These are phyloP conservation scores for Meles meles DNA, from an alignment of 2,113 vertebrate genomes.

Conservation along the genomic window DNA sequence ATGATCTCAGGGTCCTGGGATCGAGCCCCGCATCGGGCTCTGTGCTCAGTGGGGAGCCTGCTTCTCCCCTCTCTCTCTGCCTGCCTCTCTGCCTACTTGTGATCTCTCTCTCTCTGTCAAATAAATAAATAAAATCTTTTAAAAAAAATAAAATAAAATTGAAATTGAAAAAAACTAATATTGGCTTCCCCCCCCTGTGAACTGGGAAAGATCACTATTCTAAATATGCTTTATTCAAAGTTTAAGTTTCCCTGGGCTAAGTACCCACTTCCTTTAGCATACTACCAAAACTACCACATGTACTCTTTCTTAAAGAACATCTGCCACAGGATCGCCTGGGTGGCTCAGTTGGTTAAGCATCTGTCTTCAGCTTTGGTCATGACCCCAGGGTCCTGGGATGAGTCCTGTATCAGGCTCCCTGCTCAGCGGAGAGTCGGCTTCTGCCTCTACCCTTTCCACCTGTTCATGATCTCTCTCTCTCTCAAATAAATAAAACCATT, in stretches of 20 bases:
- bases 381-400: not conserved
- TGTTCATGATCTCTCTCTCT: no score
- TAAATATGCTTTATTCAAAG: constrained; percentile 5
- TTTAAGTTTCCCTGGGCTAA: not conserved
- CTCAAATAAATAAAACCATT: no score
- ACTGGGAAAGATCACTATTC: not conserved
- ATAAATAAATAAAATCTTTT: no score
- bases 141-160: constrained; percentile 30
- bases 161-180: not conserved
- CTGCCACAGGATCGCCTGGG: not conserved
- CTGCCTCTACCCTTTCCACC: no score
- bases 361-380: not conserved
- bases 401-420: no score
- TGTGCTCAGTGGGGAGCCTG: no score
- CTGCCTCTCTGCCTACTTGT: no score
- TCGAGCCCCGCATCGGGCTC: no score
- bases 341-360: not conserved
- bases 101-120: no score
- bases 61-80: no score
- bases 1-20: no score
- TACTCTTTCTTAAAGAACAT: not conserved
- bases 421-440: no score
- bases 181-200: not conserved
- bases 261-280: not conserved
- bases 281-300: not conserved